Evolutionary conservation across 1,140 invertebrate genomes (phyloP).

Genomic region (Nebria ingens): DNA sequence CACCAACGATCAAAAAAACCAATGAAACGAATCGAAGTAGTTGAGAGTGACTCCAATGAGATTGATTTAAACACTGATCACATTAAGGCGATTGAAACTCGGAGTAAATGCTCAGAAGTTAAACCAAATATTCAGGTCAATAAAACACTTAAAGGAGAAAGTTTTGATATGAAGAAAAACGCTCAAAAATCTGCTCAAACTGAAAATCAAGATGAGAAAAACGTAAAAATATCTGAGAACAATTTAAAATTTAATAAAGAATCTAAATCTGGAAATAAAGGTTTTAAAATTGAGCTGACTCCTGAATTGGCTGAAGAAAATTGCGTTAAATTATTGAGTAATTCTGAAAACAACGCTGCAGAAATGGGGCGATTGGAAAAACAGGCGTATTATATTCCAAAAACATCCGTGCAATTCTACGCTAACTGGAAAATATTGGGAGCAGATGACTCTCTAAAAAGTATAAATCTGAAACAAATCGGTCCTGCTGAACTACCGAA

Average conservation of each 20-base stretch:
- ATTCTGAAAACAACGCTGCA: neutral
- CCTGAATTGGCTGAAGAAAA: no score
- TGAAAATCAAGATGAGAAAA: neutral
- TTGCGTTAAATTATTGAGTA: no score
- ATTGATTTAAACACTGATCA: neutral
- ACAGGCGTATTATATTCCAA: neutral
- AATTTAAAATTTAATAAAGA: neutral
- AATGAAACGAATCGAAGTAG: neutral
- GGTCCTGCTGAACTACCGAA: slow-evolving; percentile 37
- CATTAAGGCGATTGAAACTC: neutral
- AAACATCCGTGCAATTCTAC: neutral
- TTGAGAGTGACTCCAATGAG: neutral
- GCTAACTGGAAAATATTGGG: neutral
- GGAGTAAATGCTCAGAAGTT: neutral
- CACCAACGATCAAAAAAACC: neutral
- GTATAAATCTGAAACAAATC: slow-evolving; percentile 24
- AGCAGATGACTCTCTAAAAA: no score
- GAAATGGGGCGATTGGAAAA: no score
- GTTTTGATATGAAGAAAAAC: neutral
- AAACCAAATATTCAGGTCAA: no score
- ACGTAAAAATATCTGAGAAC: neutral
- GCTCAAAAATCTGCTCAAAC: neutral
- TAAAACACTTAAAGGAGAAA: no score
- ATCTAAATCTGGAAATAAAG: neutral
- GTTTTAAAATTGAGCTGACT: neutral